Evolutionary conservation across 2,888 invertebrate genomes (phyloP), one percentile per base, ranked within the genome.

Genomic region (Eupelmus urozonus): DNA sequence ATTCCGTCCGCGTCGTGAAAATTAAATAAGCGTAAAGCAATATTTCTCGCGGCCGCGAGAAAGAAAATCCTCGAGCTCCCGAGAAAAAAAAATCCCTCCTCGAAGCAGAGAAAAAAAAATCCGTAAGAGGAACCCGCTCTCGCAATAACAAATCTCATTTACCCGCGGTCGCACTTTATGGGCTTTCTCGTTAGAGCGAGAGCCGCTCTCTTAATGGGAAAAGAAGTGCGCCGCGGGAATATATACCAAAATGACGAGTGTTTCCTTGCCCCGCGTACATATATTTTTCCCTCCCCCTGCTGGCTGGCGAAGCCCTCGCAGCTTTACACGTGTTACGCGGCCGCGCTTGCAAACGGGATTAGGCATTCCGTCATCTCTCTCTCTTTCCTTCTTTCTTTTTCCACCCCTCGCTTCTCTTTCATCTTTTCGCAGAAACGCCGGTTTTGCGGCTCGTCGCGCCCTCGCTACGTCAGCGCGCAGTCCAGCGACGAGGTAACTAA

Each of bases 241-340:
- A 40, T 40, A 40, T 40, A 40, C 23, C 55, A 63, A 59, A 29
- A 59, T 59, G 25, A 65, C 65, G 65, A 65, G 65, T 49, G 49
- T 63, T n/a, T 25, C 23, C 40, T 42, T 2, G 27, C 1, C 29
- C 2, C n/a, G 27, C 29, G n/a, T 18, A 1, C 7, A 5, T 18
- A 20, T n/a, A 3, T 60, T n/a, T 27, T 34, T 63, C 13, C 49
- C 49, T 65, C 27, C 11, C 27, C 20, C n/a, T 66, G 3, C 9
- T 34, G 34, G 9, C 34, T 34, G 9, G 55, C 34, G 29, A 83
- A 81, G 80, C 80, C 34, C 70, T 45, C 51, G 5, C 20, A 70
- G 27, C 23, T 69, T 80, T 79, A 82, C 84, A 83, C 81, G 81
- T 82, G 84, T 82, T 82, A 82, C 79, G 66, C 80, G 70, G 75